These are phyloP conservation scores for Macrotrachela quadricornifera DNA, from an alignment of 1,140 invertebrate species.

Conservation along the genomic window DNA sequence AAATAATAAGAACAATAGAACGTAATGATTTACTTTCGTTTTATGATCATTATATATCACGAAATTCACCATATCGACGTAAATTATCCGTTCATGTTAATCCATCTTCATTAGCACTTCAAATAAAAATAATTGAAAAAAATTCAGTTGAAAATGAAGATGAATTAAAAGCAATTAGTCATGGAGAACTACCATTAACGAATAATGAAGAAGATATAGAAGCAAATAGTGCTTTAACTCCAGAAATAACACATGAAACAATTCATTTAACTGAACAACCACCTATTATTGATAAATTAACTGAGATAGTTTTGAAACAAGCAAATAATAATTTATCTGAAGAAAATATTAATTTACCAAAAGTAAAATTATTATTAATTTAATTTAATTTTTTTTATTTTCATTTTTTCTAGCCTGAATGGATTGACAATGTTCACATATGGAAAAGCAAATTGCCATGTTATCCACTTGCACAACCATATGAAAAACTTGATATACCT, in stretches of 20 bases:
- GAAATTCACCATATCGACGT: constrained; percentile 7
- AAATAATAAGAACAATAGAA: constrained; percentile 49
- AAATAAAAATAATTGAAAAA: no score
- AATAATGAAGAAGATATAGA: no score
- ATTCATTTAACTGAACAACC: no score
- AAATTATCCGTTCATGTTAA: constrained; percentile 46
- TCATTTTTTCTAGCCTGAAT: constrained; percentile 35
- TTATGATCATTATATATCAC: constrained; percentile 38
- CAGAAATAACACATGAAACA: no score
- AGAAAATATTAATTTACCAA: neutral
- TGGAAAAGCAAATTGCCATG: neutral
- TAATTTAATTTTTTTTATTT: constrained; percentile 14
- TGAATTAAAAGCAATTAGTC: no score
- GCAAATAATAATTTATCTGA: neutral
- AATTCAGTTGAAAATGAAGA: no score
- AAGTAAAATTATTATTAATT: neutral
- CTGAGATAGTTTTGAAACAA: constrained; percentile 11
- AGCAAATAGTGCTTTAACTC: no score
- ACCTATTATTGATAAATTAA: no score
- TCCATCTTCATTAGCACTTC: constrained; percentile 30
- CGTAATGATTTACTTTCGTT: constrained; percentile 60
- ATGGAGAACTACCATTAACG: no score
- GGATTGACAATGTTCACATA: neutral
- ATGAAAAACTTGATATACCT: neutral
- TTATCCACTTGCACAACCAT: constrained; percentile 4